These are phyloP conservation scores for Mayetiola destructor DNA, from an alignment of 2,888 invertebrate species.

Conservation along the genomic window DNA sequence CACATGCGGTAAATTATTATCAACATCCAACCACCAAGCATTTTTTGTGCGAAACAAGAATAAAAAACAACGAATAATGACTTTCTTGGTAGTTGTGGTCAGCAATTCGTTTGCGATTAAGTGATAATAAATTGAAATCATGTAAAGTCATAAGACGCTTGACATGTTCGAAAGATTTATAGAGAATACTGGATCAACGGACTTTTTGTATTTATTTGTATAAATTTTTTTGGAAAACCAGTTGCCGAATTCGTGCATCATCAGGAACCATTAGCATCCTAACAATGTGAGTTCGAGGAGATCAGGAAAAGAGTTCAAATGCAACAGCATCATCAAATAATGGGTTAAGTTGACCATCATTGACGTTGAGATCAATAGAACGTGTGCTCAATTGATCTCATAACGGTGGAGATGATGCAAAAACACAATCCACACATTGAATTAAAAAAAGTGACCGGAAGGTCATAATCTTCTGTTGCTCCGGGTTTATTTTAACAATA, in stretches of 20 bases:
- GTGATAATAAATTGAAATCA: constrained; percentile 7
- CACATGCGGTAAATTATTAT: no score
- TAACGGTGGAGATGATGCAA: background rate
- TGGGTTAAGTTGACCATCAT: constrained; percentile 2
- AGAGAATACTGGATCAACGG: background rate
- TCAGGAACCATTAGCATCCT: background rate
- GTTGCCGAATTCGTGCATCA: background rate
- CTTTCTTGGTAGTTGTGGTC: no score
- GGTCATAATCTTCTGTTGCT: constrained; percentile 7
- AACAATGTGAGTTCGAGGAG: background rate
- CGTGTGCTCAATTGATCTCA: background rate
- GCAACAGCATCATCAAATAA: background rate
- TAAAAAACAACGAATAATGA: no score
- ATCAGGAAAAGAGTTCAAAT: background rate
- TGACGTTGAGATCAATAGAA: background rate
- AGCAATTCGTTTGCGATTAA: constrained; percentile 5
- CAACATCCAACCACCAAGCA: no score
- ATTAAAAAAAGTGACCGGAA: constrained; percentile 5
- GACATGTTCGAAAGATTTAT: background rate
- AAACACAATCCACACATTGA: background rate
- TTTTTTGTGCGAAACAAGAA: no score
- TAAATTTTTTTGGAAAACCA: background rate
- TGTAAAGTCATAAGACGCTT: no score
- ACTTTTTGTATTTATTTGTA: background rate
- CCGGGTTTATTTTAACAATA: constrained; percentile 3